Conservation (phyloP, 2,888 invertebrate genomes). For the Neoascia interrupta region DNA sequence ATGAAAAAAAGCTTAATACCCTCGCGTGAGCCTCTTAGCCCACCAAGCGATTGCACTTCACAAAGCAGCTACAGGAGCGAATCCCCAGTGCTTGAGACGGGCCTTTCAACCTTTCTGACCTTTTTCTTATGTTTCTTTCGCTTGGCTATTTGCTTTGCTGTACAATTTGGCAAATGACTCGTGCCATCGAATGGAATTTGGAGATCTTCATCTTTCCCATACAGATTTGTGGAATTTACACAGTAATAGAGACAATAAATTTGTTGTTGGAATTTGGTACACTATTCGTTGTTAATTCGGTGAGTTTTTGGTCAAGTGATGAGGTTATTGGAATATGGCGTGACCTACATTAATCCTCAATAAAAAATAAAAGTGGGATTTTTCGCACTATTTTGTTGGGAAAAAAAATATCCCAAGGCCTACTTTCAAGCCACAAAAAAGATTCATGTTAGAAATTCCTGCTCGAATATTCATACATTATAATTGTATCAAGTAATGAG, state of each 20-base stretch:
- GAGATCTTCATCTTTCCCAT: slow-evolving; percentile 37
- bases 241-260: slow-evolving; percentile 36
- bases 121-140: slow-evolving; percentile 22
- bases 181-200: slow-evolving; percentile 32
- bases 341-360: too few relatives aligned
- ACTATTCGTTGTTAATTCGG: neutral
- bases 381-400: too few relatives aligned
- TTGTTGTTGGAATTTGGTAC: slow-evolving; percentile 1
- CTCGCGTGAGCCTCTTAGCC: slow-evolving; percentile 39
- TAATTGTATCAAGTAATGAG: slow-evolving; percentile 40
- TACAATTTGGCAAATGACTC: slow-evolving; percentile 39
- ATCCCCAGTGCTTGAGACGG: too few relatives aligned
- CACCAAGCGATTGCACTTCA: too few relatives aligned
- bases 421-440: too few relatives aligned
- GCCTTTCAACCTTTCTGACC: slow-evolving; percentile 20
- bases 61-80: too few relatives aligned
- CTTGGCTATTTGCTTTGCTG: too few relatives aligned
- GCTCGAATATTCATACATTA: too few relatives aligned
- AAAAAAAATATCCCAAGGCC: too few relatives aligned
- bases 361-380: too few relatives aligned
- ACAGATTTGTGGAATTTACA: slow-evolving; percentile 8
- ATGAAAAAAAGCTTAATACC: slow-evolving; percentile 18
- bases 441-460: slow-evolving; percentile 24
- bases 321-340: slow-evolving; percentile 6
- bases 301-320: slow-evolving; percentile 3